phyloP scores from a whole-genome alignment of 2,113 vertebrate species.

The Thermophis baileyi region DNA sequence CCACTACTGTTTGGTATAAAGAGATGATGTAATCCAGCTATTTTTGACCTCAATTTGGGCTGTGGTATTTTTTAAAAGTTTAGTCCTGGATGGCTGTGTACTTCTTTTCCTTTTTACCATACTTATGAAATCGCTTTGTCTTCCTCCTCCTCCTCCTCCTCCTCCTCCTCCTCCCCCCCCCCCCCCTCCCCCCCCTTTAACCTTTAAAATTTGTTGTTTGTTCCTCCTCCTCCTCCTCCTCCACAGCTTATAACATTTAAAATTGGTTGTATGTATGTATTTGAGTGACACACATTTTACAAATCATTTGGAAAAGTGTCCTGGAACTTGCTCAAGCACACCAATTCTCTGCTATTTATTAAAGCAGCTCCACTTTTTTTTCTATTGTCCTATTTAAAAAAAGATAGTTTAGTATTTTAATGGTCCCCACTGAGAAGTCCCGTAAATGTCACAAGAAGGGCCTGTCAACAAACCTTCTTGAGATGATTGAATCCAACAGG shows the following conservation, averaged over 20 bases:
- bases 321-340: background rate
- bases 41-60: conserved; percentile 12
- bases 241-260: background rate
- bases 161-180: background rate
- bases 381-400: background rate
- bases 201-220: background rate
- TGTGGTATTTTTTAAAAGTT: background rate
- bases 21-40: conserved; percentile 9
- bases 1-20: background rate
- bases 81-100: background rate
- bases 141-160: background rate
- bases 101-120: background rate
- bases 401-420: background rate
- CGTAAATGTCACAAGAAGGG: background rate
- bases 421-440: background rate
- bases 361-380: background rate
- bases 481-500: background rate
- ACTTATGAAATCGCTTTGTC: background rate
- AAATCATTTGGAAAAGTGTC: background rate
- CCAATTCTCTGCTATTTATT: background rate
- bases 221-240: background rate
- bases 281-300: background rate
- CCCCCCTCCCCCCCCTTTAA: background rate
- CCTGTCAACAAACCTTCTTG: background rate
- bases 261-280: background rate